Base-by-base conservation (phyloP, 2,888 invertebrate species). In the Ramazzottius varieornatus region DNA sequence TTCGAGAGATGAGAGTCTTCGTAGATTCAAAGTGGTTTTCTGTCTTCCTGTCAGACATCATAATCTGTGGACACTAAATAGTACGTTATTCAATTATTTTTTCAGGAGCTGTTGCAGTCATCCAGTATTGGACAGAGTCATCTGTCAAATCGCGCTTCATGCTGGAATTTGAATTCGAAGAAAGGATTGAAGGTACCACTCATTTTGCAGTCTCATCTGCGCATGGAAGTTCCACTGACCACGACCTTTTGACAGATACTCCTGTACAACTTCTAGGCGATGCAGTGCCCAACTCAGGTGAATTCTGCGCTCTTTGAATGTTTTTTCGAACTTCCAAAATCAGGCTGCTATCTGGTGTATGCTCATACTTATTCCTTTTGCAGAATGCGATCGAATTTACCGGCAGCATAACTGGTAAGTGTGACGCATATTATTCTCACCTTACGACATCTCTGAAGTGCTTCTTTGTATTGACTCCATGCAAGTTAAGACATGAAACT, bases 401-500 rank as follows among this genome's bases (percentile, higher is more conserved):
- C 54, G 54, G 20, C 54, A 54, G 24, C 54, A 54, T 8, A 54
- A 54, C 54, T 54, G 54, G n/a, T n/a, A n/a, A n/a, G n/a, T n/a
- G n/a, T n/a, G n/a, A n/a, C n/a, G n/a, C n/a, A n/a, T n/a, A n/a
- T n/a, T n/a, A n/a, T n/a, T n/a, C n/a, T n/a, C n/a, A n/a, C n/a
- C n/a, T n/a, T n/a, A n/a, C n/a, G n/a, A n/a, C n/a, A n/a, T n/a
- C n/a, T n/a, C n/a, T n/a, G n/a, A n/a, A n/a, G n/a, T n/a, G n/a
- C n/a, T n/a, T n/a, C n/a, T n/a, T n/a, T n/a, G n/a, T n/a, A n/a
- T n/a, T n/a, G n/a, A n/a, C n/a, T n/a, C n/a, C n/a, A n/a, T n/a
- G n/a, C n/a, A n/a, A n/a, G n/a, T n/a, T n/a, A n/a, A n/a, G n/a
- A n/a, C n/a, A n/a, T n/a, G n/a, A n/a, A n/a, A n/a, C n/a, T n/a